Percentiles rank a stretch among this genome's conserved stretches.
Conservation (phyloP, 2,888 invertebrate genomes). For the Phlogophora meticulosa region DNA sequence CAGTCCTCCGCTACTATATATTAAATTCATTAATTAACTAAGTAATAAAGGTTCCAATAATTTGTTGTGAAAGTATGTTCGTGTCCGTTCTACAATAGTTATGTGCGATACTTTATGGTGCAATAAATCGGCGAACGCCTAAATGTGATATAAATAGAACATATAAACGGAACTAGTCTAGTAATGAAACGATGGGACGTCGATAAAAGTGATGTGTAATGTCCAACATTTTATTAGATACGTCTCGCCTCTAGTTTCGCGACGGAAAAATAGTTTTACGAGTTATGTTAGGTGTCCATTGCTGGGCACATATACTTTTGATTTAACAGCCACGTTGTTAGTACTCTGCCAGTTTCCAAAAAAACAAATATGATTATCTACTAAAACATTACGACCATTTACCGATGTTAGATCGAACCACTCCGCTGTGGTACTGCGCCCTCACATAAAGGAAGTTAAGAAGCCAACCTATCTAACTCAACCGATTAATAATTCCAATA, state of each 20-base stretch:
- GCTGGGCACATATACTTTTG: not conserved
- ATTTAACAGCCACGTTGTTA: too few relatives aligned
- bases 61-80: slow-evolving; percentile 6
- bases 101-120: slow-evolving; percentile 32
- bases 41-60: slow-evolving; percentile 20
- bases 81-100: not conserved
- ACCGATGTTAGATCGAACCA: too few relatives aligned
- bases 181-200: slow-evolving; percentile 28
- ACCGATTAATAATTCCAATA: too few relatives aligned
- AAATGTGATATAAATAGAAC: slow-evolving; percentile 40
- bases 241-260: slow-evolving; percentile 10
- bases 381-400: too few relatives aligned
- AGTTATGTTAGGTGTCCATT: slow-evolving; percentile 1
- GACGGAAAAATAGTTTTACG: slow-evolving; percentile 25
- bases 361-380: too few relatives aligned
- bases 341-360: too few relatives aligned
- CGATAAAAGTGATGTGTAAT: slow-evolving; percentile 42
- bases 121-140: slow-evolving; percentile 42
- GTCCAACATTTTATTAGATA: slow-evolving; percentile 36
- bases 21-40: slow-evolving; percentile 5
- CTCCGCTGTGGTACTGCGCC: too few relatives aligned
- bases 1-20: not conserved
- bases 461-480: too few relatives aligned
- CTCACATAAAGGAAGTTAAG: too few relatives aligned
- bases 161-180: slow-evolving; percentile 18